Base-by-base conservation (phyloP, 2,113 vertebrate species). In the Malurus cyaneus region DNA sequence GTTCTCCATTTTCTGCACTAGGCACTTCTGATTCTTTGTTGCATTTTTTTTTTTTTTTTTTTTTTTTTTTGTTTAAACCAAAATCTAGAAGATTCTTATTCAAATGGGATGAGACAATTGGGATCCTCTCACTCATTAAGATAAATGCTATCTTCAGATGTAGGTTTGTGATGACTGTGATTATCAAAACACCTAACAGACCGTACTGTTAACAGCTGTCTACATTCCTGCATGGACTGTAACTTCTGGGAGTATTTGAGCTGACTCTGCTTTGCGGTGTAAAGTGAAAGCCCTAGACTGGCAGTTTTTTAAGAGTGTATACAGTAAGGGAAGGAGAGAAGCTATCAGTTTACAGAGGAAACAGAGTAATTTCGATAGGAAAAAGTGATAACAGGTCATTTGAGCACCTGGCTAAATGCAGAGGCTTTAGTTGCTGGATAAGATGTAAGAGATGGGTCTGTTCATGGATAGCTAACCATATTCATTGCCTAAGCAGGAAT, bases 281-380 rank as follows among this genome's bases (percentile, higher is more conserved):
- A 26, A 72, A 79, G 11, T 0, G 1, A 54, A 65, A 50, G 34
- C 6, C 19, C 6, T 34, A 52, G 41, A 64, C 7, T 34, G n/a
- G 15, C 8, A 57, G 6, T 31, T 41, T 84, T 87, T 50, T 50
- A 46, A 36, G 50, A 57, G 5, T 21, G 4, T 9, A 47, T 12
- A 67, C 2, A 19, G 4, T 24, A 62, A 59, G 8, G 3, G 13
- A 14, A 56, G 9, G 8, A 69, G 13, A 56, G 9, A 0, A 3
- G 6, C 0, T 61, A 82, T 34, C 36, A 69, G 4, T 91, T 95
- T 71, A 20, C 62, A 61, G 36, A 69, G 12, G 76, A 84, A 88
- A 65, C 5, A 31, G 8, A 18, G 19, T 34, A 18, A 82, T 67
- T 88, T 88, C 80, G 16, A 41, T 39, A 23, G 39, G 57, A 89